Evolutionary conservation across 2,888 invertebrate species (phyloP).

Genomic region (Kryphioiulus occultus): DNA sequence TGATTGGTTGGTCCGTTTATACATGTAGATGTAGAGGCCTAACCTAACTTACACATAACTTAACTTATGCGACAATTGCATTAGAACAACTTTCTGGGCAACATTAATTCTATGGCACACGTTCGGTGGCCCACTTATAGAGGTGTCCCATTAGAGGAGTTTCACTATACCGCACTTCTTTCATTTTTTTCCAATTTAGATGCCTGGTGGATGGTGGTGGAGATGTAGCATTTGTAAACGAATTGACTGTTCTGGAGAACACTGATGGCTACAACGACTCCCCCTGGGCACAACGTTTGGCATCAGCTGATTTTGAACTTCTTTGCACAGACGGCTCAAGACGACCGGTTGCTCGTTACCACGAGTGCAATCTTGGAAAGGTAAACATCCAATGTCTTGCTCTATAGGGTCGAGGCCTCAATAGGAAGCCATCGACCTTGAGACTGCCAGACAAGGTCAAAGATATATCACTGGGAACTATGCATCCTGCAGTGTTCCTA

Average conservation of each 20-base stretch:
- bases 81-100: too few relatives aligned
- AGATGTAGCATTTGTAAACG: conserved; percentile 81
- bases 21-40: too few relatives aligned
- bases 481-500: background rate
- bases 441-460: background rate
- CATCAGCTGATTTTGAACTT: conserved; percentile 90
- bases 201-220: conserved; percentile 73
- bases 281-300: conserved; percentile 92
- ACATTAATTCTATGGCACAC: too few relatives aligned
- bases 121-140: too few relatives aligned
- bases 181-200: conserved; percentile 20
- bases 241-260: conserved; percentile 87
- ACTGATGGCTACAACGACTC: conserved; percentile 88
- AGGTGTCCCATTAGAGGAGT: too few relatives aligned
- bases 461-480: too few relatives aligned
- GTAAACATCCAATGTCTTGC: conserved; percentile 64
- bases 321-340: conserved; percentile 80
- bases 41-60: too few relatives aligned
- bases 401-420: background rate
- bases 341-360: conserved; percentile 76
- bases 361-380: conserved; percentile 85
- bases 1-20: too few relatives aligned
- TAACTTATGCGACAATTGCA: too few relatives aligned
- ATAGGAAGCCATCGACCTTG: background rate
- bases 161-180: too few relatives aligned